Evolutionary conservation across 2,113 vertebrate species (phyloP), one percentile per base, ranked within the genome.

Genomic region (Pituophis catenifer): DNA sequence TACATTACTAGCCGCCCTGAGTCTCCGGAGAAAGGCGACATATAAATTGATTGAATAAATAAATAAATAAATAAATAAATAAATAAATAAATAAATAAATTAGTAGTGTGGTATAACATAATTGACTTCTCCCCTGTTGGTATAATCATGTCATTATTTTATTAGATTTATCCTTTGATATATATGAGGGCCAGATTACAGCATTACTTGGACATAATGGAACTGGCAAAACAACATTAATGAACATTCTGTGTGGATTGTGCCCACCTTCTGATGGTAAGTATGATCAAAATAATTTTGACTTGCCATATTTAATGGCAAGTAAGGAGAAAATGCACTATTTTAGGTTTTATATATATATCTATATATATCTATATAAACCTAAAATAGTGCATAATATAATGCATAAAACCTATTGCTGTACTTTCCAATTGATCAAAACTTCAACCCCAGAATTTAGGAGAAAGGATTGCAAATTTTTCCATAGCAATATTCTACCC

Each of bases 181-280:
- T 99, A 95, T 99, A 99, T 0, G 99, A 99, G 96, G 99, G 99
- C 19, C 99, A 99, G 96, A 99, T 99, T 93, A 99, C 99, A 0
- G 99, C 99, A 5, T 97, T 99, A 94, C 98, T 99, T 86, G 99
- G 99, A 23, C 99, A 99, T 97, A 99, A 98, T 10, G 99, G 99
- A 13, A 99, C 99, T 0, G 99, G 99, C 10, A 99, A 99, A 96
- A 99, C 99, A 8, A 99, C 99, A 0, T 96, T 99, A 92, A 99
- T 99, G 98, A 99, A 99, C 96, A 99, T 99, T 97, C 98, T 99
- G 29, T 99, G 99, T 1, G 99, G 99, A 50, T 98, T 99, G 23
- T 99, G 99, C 93, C 98, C 98, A 0, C 98, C 99, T 29, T 98
- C 98, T 0, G 97, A 98, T 0, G 99, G 98, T 99, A 94, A 98